A percentile compares a stretch with the other conserved stretches of the same genome.
Evolutionary conservation across 1,140 invertebrate species (phyloP).

Genomic region (Saccostrea echinata): DNA sequence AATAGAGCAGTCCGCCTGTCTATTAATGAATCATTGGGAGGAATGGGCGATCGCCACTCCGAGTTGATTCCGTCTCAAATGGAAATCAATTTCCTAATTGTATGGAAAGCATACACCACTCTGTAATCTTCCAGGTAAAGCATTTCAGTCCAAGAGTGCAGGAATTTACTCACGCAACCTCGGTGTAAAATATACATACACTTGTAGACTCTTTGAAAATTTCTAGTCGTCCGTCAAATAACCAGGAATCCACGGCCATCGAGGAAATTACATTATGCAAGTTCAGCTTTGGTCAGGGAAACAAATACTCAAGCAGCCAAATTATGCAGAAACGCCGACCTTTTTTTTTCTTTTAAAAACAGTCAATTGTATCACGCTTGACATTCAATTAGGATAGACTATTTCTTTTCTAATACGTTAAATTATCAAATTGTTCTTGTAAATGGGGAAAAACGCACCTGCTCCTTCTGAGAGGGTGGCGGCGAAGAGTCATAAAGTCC

Average conservation of each 20-base stretch:
- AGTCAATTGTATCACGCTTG: not conserved
- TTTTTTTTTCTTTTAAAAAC: not conserved
- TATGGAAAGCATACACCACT: constrained; percentile 41
- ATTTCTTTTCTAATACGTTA: constrained; percentile 19
- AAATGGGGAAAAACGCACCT: not conserved
- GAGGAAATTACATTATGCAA: not conserved
- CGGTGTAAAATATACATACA: not conserved
- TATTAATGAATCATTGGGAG: constrained; percentile 36
- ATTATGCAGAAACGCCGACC: not conserved
- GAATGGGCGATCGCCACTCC: constrained; percentile 31
- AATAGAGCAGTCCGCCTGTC: constrained; percentile 20
- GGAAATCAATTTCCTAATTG: constrained; percentile 55
- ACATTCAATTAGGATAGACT: constrained; percentile 10
- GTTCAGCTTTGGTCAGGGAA: not conserved
- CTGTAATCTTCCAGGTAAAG: constrained; percentile 56
- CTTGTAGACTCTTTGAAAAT: not conserved
- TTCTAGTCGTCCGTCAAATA: not conserved
- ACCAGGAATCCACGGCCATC: not conserved
- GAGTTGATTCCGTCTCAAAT: constrained; percentile 21
- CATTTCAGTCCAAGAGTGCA: constrained; percentile 40
- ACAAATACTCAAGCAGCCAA: not conserved
- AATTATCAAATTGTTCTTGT: not conserved
- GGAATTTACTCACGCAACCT: not conserved
- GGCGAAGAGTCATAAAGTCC: not conserved
- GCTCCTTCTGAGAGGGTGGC: not conserved